A percentile compares a stretch with the other conserved stretches of the same genome.
Evolutionary conservation across 1,140 invertebrate genomes (phyloP).

Genomic region (Maniola jurtina): DNA sequence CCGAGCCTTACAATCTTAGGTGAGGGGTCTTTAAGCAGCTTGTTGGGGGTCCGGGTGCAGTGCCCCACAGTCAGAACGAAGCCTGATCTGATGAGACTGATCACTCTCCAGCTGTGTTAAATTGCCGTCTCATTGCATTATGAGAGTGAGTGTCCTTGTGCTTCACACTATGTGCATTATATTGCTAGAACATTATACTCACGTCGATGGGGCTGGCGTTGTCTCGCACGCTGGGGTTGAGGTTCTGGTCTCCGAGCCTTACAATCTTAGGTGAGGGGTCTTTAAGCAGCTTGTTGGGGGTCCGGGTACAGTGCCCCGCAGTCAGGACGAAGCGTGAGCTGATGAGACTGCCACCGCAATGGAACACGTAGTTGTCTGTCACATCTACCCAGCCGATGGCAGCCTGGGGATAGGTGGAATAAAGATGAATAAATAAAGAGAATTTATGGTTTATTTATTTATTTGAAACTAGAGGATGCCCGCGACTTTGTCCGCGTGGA

Average conservation of each 20-base stretch:
- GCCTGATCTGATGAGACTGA: conserved; percentile 54
- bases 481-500: too few species aligned
- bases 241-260: conserved; percentile 65
- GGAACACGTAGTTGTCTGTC: conserved; percentile 48
- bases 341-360: conserved; percentile 60
- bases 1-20: conserved; percentile 61
- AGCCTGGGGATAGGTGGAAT: conserved; percentile 40
- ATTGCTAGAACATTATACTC: conserved; percentile 22
- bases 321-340: conserved; percentile 57
- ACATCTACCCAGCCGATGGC: conserved; percentile 58
- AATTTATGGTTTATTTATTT: not conserved
- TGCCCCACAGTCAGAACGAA: conserved; percentile 60
- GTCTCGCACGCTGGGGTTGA: conserved; percentile 49
- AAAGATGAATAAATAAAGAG: not conserved
- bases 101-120: conserved; percentile 16
- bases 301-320: conserved; percentile 52
- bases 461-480: too few species aligned
- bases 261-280: conserved; percentile 48
- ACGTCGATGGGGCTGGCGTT: conserved; percentile 61
- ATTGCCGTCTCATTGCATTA: conserved; percentile 30
- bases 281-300: conserved; percentile 23
- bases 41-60: conserved; percentile 40
- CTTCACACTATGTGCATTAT: too few species aligned
- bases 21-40: conserved; percentile 15
- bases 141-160: not conserved